A percentile compares a stretch with the other conserved stretches of the same genome.
These are phyloP conservation scores for Aethes cnicana DNA, from an alignment of 2,888 invertebrate species.

Conservation along the genomic window DNA sequence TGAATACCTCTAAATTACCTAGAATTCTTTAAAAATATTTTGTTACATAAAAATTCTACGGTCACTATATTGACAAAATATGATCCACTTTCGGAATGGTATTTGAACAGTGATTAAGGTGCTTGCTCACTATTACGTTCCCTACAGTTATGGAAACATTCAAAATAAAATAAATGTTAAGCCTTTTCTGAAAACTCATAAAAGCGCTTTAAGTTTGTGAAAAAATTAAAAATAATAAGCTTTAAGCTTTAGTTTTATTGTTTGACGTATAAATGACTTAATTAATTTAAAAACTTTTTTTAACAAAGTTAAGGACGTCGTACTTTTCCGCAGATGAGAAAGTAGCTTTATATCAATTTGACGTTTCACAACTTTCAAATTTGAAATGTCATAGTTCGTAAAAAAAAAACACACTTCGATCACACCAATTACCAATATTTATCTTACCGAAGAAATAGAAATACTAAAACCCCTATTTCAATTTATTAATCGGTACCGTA, in stretches of 20 bases:
- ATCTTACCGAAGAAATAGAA: constrained; percentile 25
- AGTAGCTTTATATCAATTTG: constrained; percentile 6
- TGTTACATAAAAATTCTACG: too few species aligned
- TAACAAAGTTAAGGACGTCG: background rate
- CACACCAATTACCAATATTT: background rate
- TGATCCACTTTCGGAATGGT: too few species aligned
- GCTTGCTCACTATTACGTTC: background rate
- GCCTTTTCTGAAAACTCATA: too few species aligned
- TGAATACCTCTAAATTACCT: too few species aligned
- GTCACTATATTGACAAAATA: too few species aligned
- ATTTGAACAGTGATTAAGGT: background rate
- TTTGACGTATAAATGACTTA: background rate
- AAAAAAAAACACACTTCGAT: constrained; percentile 9
- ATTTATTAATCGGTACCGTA: too few species aligned
- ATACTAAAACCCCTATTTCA: constrained; percentile 4
- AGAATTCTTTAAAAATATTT: too few species aligned
- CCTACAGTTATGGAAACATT: background rate
- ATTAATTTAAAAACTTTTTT: background rate
- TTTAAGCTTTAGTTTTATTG: too few species aligned
- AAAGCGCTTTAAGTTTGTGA: too few species aligned
- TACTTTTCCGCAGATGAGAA: background rate
- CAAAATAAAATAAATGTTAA: too few species aligned
- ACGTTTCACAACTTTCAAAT: constrained; percentile 10
- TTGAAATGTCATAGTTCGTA: constrained; percentile 16
- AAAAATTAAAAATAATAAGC: too few species aligned